Conservation (phyloP, 2,888 invertebrate species). For the Uloborus plumipes region DNA sequence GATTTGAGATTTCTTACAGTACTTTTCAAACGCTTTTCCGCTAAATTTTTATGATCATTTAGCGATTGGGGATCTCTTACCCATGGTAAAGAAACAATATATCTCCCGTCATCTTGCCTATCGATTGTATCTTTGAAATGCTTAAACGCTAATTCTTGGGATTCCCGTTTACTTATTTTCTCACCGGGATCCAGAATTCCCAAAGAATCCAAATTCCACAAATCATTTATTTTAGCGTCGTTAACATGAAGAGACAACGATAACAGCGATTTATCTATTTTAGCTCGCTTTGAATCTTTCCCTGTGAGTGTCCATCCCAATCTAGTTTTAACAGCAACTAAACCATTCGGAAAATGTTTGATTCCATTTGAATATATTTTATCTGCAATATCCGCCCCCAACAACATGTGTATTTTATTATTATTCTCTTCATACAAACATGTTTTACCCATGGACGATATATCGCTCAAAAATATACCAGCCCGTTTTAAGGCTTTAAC, state of each 20-base stretch:
- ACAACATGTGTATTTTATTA: no score
- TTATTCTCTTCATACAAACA: no score
- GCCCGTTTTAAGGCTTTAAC: no score
- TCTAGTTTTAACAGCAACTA: not conserved
- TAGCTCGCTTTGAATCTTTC: not conserved
- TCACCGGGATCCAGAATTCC: not conserved
- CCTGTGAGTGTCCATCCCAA: not conserved
- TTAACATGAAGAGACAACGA: not conserved
- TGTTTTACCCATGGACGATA: no score
- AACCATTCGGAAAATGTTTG: not conserved
- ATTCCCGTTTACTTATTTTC: not conserved
- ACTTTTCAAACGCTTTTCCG: not conserved
- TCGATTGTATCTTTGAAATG: constrained; percentile 2
- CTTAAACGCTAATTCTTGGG: not conserved
- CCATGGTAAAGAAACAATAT: not conserved
- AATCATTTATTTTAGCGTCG: not conserved
- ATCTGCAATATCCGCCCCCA: not conserved
- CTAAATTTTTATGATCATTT: not conserved
- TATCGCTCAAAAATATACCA: no score
- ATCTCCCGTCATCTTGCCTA: not conserved
- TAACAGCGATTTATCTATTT: not conserved
- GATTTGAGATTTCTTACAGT: not conserved
- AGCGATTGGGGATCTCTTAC: not conserved
- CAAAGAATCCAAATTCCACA: not conserved
- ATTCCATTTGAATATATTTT: not conserved